Conservation (phyloP, 2,888 invertebrate species). For the Blastobasis lacticolella region DNA sequence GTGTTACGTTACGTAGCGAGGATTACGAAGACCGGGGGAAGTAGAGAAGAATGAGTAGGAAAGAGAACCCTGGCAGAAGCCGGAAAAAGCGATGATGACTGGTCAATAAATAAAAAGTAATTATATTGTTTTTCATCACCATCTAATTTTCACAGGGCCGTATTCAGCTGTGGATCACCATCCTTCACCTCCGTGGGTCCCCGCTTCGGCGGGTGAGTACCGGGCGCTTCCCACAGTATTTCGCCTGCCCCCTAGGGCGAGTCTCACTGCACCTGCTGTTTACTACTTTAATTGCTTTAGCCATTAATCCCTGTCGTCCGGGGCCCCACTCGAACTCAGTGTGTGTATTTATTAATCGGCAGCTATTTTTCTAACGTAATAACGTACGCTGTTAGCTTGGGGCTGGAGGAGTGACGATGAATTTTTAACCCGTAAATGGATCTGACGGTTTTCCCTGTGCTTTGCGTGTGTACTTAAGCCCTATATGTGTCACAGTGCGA, state of each 20-base stretch:
- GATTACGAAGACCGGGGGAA: no score
- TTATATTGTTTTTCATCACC: neutral
- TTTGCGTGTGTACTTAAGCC: no score
- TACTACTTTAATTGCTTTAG: conserved; percentile 65
- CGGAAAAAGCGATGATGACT: neutral
- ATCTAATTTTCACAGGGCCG: neutral
- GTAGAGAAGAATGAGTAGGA: no score
- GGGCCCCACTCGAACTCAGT: conserved; percentile 33
- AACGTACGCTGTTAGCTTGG: no score
- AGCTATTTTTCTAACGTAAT: no score
- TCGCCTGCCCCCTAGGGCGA: conserved; percentile 33
- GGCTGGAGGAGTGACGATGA: no score
- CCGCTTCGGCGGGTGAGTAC: conserved; percentile 16
- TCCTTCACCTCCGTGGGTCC: neutral
- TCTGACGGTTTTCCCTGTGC: no score
- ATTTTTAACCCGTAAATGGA: no score
- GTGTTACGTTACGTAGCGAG: no score
- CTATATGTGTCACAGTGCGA: no score
- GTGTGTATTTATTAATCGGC: no score
- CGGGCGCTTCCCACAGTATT: conserved; percentile 50
- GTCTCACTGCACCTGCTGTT: conserved; percentile 61
- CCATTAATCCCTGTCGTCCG: conserved; percentile 58
- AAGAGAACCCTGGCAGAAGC: no score
- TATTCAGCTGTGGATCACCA: neutral
- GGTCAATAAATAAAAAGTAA: neutral